Base-by-base conservation (phyloP, 2,888 invertebrate species). In the Camponotus fellah region DNA sequence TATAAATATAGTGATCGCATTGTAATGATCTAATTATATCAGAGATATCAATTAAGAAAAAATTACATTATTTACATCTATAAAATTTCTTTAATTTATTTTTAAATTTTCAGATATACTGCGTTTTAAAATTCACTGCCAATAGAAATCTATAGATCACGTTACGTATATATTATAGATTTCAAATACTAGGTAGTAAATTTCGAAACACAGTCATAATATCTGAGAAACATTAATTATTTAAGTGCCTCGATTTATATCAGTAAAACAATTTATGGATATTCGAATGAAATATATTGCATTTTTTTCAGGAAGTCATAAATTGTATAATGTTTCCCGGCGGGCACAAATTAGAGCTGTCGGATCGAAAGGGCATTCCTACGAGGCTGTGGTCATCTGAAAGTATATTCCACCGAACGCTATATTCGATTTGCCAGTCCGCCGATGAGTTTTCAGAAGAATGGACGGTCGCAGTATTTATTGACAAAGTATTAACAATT, bases 371-470 rank as follows among this genome's bases (percentile, higher is more conserved):
- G 74, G 84, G 76, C 82, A 80, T 82, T 85, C 58, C 72, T 82
- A 85, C 34, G 43, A 86, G 85, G 87, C 86, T 89, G 90, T 89
- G 89, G 83, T 86, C 82, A 77, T 75, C 72, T 80, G 90, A 88
- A 90, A 88, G 81, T 90, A 87, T 79, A 86, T 64, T 53, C 56
- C 69, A 79, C 60, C 26, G 69, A 85, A 85, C 77, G 37, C 72
- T 72, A 84, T 85, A 72, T 49, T 79, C 62, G 72, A 79, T 77
- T 58, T 85, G 62, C 72, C 66, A 85, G 46, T 83, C 34, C 69
- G 64, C 43, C 43, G 76, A 72, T 34, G 58, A 74, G 49, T 75
- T 65, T 26, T 40, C 43, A 77, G 17, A 53, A n/a, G 40, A 56
- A 74, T n/a, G 80, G 53, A 32, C 14, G 60, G 60, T 79, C 34